These are phyloP conservation scores for Isotomurus palustris DNA, from an alignment of 2,888 invertebrate species.

Conservation along the genomic window DNA sequence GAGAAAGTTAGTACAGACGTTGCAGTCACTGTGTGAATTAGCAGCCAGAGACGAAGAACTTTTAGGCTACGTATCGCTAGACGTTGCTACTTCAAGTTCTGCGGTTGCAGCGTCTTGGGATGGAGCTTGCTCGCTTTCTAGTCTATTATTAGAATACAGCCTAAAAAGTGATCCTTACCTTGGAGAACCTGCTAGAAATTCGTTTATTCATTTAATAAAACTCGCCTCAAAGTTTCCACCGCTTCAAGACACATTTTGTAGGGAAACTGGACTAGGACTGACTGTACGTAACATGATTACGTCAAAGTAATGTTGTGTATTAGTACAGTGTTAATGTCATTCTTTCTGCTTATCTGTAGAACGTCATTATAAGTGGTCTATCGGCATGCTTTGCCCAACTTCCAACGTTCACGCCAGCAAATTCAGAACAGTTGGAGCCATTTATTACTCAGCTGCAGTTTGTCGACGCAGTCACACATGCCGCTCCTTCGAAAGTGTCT, in stretches of 20 bases:
- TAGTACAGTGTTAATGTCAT: no score
- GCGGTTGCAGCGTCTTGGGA: conserved; percentile 27
- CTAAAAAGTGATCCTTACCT: conserved; percentile 32
- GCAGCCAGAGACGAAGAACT: conserved; percentile 43
- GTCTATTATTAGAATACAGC: conserved; percentile 42
- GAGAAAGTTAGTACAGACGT: conserved; percentile 36
- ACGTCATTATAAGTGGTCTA: conserved; percentile 41
- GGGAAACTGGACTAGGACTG: conserved; percentile 38
- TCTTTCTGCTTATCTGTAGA: no score
- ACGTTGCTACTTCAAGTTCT: conserved; percentile 1
- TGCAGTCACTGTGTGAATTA: conserved; percentile 41
- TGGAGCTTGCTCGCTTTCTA: conserved; percentile 42
- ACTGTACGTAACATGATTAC: conserved; percentile 23
- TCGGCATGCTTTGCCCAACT: conserved; percentile 43
- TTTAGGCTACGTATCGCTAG: conserved; percentile 31
- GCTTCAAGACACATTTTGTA: conserved; percentile 39
- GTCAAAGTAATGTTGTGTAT: background rate
- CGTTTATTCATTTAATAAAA: conserved; percentile 41
- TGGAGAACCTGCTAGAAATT: conserved; percentile 40
- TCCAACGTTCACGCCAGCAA: conserved; percentile 37
- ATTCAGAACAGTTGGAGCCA: conserved; percentile 34
- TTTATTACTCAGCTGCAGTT: conserved; percentile 41
- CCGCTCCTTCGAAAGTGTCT: conserved; percentile 29
- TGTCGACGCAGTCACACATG: conserved; percentile 39
- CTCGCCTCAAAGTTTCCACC: conserved; percentile 35